These are phyloP conservation scores for Leucosticte australis DNA, from an alignment of 2,113 vertebrate genomes.

Conservation along the genomic window DNA sequence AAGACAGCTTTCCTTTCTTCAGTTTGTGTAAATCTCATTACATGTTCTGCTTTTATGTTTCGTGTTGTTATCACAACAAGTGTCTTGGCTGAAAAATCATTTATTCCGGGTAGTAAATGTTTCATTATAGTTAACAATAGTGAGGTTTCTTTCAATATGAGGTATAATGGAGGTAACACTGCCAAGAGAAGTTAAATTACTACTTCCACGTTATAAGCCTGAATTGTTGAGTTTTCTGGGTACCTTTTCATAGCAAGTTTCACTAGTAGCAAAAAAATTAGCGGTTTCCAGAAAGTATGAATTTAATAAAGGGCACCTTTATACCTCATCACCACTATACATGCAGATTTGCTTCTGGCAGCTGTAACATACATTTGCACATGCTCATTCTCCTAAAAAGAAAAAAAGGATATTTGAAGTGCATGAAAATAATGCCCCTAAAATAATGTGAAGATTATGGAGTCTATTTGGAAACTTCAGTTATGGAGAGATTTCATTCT, in stretches of 20 bases:
- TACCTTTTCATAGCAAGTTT: neutral
- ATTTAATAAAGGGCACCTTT: neutral
- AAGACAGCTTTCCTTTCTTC: neutral
- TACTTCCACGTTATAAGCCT: neutral
- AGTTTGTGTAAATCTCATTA: neutral
- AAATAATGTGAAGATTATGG: neutral
- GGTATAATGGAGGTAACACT: neutral
- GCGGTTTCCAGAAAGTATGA: neutral
- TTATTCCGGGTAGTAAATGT: neutral
- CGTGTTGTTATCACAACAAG: neutral
- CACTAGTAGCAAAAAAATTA: neutral
- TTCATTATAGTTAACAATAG: conserved; percentile 16
- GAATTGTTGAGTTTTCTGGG: neutral
- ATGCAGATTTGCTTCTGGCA: neutral
- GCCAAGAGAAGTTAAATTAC: conserved; percentile 1
- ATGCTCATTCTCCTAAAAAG: neutral
- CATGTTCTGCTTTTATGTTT: neutral
- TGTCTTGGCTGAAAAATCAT: conserved; percentile 24
- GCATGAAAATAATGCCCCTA: neutral
- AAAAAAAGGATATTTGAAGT: neutral
- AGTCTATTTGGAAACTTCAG: neutral
- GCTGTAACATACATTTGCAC: neutral
- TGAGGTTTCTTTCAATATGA: neutral
- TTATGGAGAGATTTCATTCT: neutral
- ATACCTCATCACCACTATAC: neutral